Percentiles rank a stretch among this genome's conserved stretches.
phyloP scores from a whole-genome alignment of 2,113 vertebrate genomes.

The Leucoraja erinaceus region DNA sequence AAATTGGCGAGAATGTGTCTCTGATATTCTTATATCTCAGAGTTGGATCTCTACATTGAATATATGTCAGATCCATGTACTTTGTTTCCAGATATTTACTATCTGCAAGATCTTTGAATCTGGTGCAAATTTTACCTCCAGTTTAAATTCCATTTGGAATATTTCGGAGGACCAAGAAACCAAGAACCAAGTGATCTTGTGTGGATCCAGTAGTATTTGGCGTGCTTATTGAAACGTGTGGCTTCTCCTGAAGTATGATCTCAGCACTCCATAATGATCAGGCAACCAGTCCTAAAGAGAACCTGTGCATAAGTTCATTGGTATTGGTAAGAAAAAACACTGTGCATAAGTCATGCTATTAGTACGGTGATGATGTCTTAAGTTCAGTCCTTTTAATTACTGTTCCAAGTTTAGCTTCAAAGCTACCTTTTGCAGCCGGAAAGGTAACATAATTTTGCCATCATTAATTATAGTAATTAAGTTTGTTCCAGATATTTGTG shows the following conservation, averaged over 20 bases:
- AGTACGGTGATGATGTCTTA: background rate
- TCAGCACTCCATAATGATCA: background rate
- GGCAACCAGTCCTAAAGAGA: background rate
- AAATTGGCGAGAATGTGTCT: background rate
- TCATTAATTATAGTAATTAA: conserved; percentile 36
- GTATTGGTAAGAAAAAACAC: background rate
- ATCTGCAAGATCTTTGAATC: background rate
- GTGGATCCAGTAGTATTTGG: background rate
- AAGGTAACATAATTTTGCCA: conserved; percentile 2
- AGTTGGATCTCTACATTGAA: background rate
- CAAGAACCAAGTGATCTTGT: background rate
- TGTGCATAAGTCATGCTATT: background rate
- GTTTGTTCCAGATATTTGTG: conserved; percentile 30
- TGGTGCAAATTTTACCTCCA: background rate
- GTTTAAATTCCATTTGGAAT: too few species aligned
- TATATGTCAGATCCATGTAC: background rate
- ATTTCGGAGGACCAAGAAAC: too few species aligned
- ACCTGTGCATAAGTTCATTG: background rate
- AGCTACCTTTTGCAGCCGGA: background rate
- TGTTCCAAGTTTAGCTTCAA: background rate
- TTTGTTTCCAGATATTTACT: background rate
- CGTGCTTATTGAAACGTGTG: background rate
- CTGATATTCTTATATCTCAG: background rate
- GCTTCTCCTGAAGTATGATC: background rate
- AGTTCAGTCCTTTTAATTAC: background rate